phyloP scores from a whole-genome alignment of 2,888 invertebrate genomes.

The Dasysyrphus albostriatus region DNA sequence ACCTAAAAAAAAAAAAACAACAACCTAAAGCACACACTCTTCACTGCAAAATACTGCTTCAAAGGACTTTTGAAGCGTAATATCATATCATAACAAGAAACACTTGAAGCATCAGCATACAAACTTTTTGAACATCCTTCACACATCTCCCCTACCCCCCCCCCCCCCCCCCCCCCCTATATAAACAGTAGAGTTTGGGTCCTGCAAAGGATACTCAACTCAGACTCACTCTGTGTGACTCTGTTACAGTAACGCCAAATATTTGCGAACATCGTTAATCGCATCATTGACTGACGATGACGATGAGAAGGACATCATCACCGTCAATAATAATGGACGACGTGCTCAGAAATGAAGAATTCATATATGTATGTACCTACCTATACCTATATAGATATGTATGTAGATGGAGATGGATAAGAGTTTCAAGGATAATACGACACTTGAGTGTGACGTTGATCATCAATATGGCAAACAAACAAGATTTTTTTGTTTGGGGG shows the following conservation, averaged over 20 bases:
- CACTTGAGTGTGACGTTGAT: slow-evolving; percentile 59
- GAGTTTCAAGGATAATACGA: slow-evolving; percentile 64
- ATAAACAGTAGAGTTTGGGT: slow-evolving; percentile 4
- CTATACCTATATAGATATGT: no score
- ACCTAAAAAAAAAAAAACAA: not conserved
- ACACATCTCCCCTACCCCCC: slow-evolving; percentile 9
- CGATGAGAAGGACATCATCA: slow-evolving; percentile 65
- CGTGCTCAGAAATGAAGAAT: slow-evolving; percentile 37
- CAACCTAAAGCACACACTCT: slow-evolving; percentile 37
- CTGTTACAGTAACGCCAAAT: slow-evolving; percentile 64
- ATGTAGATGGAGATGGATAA: slow-evolving; percentile 34
- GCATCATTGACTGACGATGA: slow-evolving; percentile 71
- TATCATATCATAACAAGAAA: slow-evolving; percentile 75
- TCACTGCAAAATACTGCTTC: slow-evolving; percentile 62
- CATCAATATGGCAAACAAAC: slow-evolving; percentile 59
- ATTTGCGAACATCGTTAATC: slow-evolving; percentile 76
- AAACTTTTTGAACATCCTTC: slow-evolving; percentile 61
- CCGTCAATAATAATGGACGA: slow-evolving; percentile 55
- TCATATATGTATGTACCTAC: not conserved
- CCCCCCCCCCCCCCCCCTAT: not conserved
- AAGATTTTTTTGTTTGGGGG: not conserved
- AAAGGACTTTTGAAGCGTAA: slow-evolving; percentile 69
- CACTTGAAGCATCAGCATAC: slow-evolving; percentile 68
- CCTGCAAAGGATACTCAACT: slow-evolving; percentile 16
- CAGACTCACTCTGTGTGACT: slow-evolving; percentile 10